These are phyloP conservation scores for Belonocnema kinseyi DNA, from an alignment of 1,140 invertebrate species.

Conservation along the genomic window DNA sequence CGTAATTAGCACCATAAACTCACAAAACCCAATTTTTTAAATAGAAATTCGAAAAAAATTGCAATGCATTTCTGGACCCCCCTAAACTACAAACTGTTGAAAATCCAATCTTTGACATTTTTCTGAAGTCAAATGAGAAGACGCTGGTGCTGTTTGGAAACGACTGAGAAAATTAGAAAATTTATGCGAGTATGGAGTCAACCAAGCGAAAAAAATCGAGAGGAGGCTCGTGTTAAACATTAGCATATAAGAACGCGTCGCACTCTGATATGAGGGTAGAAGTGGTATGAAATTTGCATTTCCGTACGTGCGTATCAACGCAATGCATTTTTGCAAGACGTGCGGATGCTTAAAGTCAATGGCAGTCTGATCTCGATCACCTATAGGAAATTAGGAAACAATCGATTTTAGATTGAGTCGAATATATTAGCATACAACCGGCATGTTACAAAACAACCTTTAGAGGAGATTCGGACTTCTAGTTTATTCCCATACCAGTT, in stretches of 20 bases:
- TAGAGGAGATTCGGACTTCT: constrained; percentile 51
- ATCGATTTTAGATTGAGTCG: constrained; percentile 53
- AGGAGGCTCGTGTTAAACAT: neutral
- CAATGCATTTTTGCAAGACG: constrained; percentile 2
- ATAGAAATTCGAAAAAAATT: no score
- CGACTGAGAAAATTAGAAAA: neutral
- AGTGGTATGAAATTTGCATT: neutral
- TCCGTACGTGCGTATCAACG: constrained; percentile 4
- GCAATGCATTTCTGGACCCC: no score
- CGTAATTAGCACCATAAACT: no score
- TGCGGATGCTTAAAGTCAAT: constrained; percentile 7
- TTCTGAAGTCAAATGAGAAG: neutral
- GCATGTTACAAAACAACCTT: constrained; percentile 48
- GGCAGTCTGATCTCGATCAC: neutral
- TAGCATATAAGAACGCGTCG: constrained; percentile 23
- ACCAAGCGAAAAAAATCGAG: neutral
- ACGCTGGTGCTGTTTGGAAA: neutral
- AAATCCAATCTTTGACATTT: neutral
- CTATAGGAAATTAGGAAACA: constrained; percentile 7
- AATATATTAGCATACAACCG: constrained; percentile 65
- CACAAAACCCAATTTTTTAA: no score
- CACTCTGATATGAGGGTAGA: neutral
- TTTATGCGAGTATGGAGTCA: neutral
- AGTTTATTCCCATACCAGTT: constrained; percentile 40
- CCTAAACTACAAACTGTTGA: neutral